A percentile compares a stretch with the other conserved stretches of the same genome.
These are phyloP conservation scores for Axinella damicornis DNA, from an alignment of 37 sponge, comb jelly and placozoan genomes.

Conservation along the genomic window DNA sequence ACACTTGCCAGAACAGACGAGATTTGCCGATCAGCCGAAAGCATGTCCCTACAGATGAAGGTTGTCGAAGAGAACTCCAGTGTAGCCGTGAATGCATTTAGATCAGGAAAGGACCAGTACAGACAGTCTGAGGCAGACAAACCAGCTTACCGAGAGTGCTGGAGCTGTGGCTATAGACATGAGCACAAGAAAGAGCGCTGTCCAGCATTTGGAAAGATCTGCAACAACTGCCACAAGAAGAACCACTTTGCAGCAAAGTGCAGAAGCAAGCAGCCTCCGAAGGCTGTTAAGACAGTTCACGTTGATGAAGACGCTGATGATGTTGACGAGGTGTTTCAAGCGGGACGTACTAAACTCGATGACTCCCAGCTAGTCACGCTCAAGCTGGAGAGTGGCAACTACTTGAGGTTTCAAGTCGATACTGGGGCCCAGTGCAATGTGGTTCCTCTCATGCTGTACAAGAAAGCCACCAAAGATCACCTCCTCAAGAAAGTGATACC, in stretches of 20 bases:
- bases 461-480: slow-evolving; percentile 31
- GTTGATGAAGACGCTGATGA: slow-evolving; percentile 11
- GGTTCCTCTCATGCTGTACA: slow-evolving; percentile 31
- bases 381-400: slow-evolving; percentile 34
- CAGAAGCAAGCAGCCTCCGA: neutral
- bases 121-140: neutral
- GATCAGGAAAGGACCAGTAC: neutral
- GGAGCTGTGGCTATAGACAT: slow-evolving; percentile 49
- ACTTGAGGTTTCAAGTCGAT: slow-evolving; percentile 46
- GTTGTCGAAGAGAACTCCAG: neutral
- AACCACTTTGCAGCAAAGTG: slow-evolving; percentile 66
- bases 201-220: slow-evolving; percentile 66
- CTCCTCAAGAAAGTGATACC: slow-evolving; percentile 3
- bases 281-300: neutral
- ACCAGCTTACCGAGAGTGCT: slow-evolving; percentile 5
- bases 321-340: slow-evolving; percentile 22
- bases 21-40: slow-evolving; percentile 52
- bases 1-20: slow-evolving; percentile 36
- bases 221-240: slow-evolving; percentile 57
- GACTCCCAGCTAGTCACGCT: slow-evolving; percentile 58
- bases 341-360: neutral
- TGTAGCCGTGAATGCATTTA: neutral
- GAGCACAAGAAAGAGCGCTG: slow-evolving; percentile 42
- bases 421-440: slow-evolving; percentile 69
- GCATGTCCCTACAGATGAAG: slow-evolving; percentile 24